Conservation (phyloP, 1,140 invertebrate genomes). For the Apis dorsata region DNA sequence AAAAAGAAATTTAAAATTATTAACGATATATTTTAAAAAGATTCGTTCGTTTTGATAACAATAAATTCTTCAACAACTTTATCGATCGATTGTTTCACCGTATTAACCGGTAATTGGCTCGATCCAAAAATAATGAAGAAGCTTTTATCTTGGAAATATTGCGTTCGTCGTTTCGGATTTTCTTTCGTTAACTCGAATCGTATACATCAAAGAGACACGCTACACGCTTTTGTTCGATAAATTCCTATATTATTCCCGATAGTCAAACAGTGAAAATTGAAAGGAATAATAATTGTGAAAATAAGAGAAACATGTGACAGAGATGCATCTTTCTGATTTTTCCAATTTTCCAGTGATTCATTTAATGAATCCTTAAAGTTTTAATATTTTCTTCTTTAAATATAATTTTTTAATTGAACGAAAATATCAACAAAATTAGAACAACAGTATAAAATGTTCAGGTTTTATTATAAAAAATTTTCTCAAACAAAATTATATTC, state of each 20-base stretch:
- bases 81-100: not conserved
- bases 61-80: too few relatives aligned
- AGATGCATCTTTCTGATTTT: not conserved
- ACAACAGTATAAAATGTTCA: too few relatives aligned
- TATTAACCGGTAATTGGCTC: slow-evolving; percentile 2
- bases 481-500: too few relatives aligned
- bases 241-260: not conserved
- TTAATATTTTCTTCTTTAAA: too few relatives aligned
- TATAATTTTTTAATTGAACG: too few relatives aligned
- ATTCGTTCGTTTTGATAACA: not conserved
- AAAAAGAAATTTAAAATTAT: too few relatives aligned
- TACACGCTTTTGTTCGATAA: not conserved
- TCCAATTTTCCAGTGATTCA: not conserved
- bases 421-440: too few relatives aligned
- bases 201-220: not conserved
- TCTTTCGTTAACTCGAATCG: not conserved
- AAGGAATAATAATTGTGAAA: not conserved
- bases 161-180: not conserved
- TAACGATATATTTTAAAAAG: too few relatives aligned
- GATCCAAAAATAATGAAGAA: not conserved
- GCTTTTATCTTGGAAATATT: not conserved
- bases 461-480: too few relatives aligned
- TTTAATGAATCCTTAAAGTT: too few relatives aligned
- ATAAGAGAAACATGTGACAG: not conserved
- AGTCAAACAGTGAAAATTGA: not conserved